Percentiles rank a stretch among this genome's conserved stretches.
These are phyloP conservation scores for Lagocephalus sceleratus DNA, from an alignment of 2,797 vertebrate species.

Conservation along the genomic window DNA sequence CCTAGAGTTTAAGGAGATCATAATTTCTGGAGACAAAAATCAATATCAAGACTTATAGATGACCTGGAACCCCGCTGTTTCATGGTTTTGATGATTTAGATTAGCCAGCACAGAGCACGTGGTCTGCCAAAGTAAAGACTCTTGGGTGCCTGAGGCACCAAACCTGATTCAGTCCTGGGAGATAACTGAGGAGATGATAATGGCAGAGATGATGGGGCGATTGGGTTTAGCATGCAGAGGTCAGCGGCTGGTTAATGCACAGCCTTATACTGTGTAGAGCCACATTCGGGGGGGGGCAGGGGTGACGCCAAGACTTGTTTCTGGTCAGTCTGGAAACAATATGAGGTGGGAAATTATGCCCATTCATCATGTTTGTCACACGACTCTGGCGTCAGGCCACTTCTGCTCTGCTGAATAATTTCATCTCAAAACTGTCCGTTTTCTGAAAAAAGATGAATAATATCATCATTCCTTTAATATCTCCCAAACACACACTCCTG, in stretches of 20 bases:
- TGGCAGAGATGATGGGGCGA: conserved; percentile 61
- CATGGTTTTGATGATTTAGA: conserved; percentile 40
- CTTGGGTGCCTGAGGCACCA: conserved; percentile 49
- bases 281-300: conserved; percentile 47
- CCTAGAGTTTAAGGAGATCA: not conserved
- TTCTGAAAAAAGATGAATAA: conserved; percentile 3
- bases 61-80: conserved; percentile 11
- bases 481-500: no score
- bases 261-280: conserved; percentile 45
- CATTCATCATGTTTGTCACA: conserved; percentile 56
- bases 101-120: conserved; percentile 18
- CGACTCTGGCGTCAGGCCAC: conserved; percentile 26
- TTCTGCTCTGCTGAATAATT: not conserved
- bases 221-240: conserved; percentile 69
- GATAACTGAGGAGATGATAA: conserved; percentile 59
- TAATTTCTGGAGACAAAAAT: conserved; percentile 6
- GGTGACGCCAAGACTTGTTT: conserved; percentile 40
- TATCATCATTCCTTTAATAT: no score
- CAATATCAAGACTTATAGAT: not conserved
- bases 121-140: conserved; percentile 9
- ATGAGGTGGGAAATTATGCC: conserved; percentile 42
- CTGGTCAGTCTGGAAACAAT: conserved; percentile 50
- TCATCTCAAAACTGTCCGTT: no score
- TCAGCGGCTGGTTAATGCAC: conserved; percentile 70
- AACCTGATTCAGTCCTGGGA: conserved; percentile 55